phyloP scores from a whole-genome alignment of 2,797 vertebrate genomes.

The Coregonus sp. region DNA sequence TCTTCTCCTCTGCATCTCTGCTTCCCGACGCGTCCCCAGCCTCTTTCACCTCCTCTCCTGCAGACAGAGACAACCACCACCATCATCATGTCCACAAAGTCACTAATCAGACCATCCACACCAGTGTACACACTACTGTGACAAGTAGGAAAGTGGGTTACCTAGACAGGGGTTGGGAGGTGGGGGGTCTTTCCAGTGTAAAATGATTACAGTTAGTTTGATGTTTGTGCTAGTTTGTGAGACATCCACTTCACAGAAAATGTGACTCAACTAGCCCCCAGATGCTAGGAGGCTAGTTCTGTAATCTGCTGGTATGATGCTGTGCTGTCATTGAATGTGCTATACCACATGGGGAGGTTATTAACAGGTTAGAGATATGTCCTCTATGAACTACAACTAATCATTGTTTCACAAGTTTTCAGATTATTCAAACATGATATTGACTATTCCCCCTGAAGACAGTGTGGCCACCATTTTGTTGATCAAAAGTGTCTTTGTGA shows the following conservation, averaged over 20 bases:
- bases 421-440: background rate
- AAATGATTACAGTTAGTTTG: background rate
- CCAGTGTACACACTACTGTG: background rate
- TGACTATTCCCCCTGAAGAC: background rate
- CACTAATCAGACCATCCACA: background rate
- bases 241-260: slow-evolving; percentile 1
- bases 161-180: background rate
- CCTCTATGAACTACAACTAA: background rate
- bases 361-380: too few species aligned
- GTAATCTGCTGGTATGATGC: background rate
- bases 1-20: slow-evolving; percentile 79
- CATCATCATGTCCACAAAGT: background rate
- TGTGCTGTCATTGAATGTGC: background rate
- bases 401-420: background rate
- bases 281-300: background rate
- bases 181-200: background rate
- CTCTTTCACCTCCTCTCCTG: slow-evolving; percentile 64
- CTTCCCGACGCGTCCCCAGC: slow-evolving; percentile 48
- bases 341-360: background rate
- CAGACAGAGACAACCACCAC: slow-evolving; percentile 21
- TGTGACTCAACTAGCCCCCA: background rate
- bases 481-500: slow-evolving; percentile 16
- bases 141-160: background rate
- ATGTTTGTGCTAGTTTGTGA: background rate
- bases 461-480: background rate